These are phyloP conservation scores for Prosapia bicincta DNA, from an alignment of 2,888 invertebrate genomes.

Conservation along the genomic window DNA sequence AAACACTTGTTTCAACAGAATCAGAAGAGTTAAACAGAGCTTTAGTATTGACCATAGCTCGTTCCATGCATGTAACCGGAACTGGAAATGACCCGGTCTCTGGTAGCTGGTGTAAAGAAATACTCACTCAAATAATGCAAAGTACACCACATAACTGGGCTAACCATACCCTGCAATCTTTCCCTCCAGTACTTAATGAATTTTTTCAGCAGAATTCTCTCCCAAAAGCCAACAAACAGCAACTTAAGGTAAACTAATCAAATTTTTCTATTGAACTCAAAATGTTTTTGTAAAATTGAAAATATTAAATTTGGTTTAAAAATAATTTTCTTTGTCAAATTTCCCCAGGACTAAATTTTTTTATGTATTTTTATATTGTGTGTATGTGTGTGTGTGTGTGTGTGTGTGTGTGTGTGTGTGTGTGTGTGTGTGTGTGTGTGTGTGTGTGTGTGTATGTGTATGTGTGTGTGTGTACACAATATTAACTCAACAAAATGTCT, in stretches of 20 bases:
- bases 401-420: too few species aligned
- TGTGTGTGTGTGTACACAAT: too few species aligned
- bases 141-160: conserved; percentile 97
- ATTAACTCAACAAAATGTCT: too few species aligned
- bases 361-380: too few species aligned
- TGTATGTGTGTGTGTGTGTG: too few species aligned
- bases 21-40: conserved; percentile 94
- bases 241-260: conserved; percentile 68
- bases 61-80: conserved; percentile 92
- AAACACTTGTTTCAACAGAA: conserved; percentile 87
- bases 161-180: conserved; percentile 85
- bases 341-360: too few species aligned
- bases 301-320: too few species aligned
- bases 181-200: conserved; percentile 84
- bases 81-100: conserved; percentile 56
- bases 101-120: conserved; percentile 85
- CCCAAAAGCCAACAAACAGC: conserved; percentile 85
- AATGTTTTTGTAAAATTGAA: too few species aligned
- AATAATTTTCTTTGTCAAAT: too few species aligned
- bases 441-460: too few species aligned
- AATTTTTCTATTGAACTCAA: too few species aligned
- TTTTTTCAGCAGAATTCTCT: conserved; percentile 83
- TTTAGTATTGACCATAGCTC: conserved; percentile 86
- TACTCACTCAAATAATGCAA: conserved; percentile 85
- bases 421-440: too few species aligned